Conservation (phyloP, 2,888 invertebrate species). For the Oscheius sp. region DNA sequence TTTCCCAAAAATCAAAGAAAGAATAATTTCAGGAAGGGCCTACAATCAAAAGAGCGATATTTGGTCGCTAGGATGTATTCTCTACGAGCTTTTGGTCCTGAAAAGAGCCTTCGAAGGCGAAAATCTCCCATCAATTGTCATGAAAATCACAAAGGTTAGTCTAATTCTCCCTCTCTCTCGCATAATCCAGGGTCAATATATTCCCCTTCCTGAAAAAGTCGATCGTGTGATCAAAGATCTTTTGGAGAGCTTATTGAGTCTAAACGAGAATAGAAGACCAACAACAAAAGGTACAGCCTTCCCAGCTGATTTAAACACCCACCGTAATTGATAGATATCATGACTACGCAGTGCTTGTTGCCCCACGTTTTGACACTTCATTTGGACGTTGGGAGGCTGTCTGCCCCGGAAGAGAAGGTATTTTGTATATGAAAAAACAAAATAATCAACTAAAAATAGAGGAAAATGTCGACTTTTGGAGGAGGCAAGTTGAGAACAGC, state of each 20-base stretch:
- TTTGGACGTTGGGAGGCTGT: constrained; percentile 48
- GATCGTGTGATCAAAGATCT: constrained; percentile 32
- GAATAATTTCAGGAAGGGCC: constrained; percentile 51
- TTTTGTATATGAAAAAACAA: not conserved
- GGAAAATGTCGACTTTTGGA: constrained; percentile 36
- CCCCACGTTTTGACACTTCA: constrained; percentile 49
- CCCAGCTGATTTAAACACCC: not conserved
- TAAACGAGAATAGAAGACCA: constrained; percentile 40
- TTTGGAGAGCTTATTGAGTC: constrained; percentile 33
- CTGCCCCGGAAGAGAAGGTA: constrained; percentile 30
- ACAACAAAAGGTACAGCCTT: constrained; percentile 38
- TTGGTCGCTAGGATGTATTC: constrained; percentile 85
- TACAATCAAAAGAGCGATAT: constrained; percentile 83
- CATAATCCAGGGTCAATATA: constrained; percentile 19
- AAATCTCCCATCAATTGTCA: constrained; percentile 53
- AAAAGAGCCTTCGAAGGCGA: constrained; percentile 55
- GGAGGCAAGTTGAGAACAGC: constrained; percentile 40
- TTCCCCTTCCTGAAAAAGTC: not conserved
- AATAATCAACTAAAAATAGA: constrained; percentile 7
- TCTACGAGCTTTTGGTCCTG: constrained; percentile 76
- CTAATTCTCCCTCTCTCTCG: too few relatives aligned
- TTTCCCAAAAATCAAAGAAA: too few relatives aligned
- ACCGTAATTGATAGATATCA: constrained; percentile 49
- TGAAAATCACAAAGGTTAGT: constrained; percentile 56
- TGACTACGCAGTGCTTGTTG: constrained; percentile 47